Evolutionary conservation across 1,140 invertebrate species (phyloP), one percentile per base, ranked within the genome.

Genomic region (Pseudoatta argentina): DNA sequence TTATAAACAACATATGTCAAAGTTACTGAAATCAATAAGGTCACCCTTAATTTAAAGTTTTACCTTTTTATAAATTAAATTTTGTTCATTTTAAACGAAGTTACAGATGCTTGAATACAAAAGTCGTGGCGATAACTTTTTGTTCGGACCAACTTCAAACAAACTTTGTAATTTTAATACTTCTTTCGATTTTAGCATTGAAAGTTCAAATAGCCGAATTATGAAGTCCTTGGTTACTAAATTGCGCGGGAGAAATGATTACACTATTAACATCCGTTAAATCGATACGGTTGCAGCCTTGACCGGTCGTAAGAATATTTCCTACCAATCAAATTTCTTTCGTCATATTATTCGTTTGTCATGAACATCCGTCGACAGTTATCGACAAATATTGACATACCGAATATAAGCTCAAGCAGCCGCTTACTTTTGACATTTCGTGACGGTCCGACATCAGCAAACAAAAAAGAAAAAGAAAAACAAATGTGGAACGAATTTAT

Each of bases 241-340:
- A 18, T 30, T 10, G 21, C 77, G 44, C 34, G 10, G 16, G 39
- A 24, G 73, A 44, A 82, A 21, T 48, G 34, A 59, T 82, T 16
- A 21, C 14, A 71, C 57, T 82, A 61, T 82, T 30, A 82, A 82
- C 53, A 82, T 73, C 12, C n/a, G 39, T 51, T 24, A 82, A 59
- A 82, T 82, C 67, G 39, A 82, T 82, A 73, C 14, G 14, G 48
- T 27, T 34, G 48, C 73, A 59, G 44, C 78, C 77, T 88, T 88
- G 86, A 76, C 57, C 64, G 30, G 0, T 77, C 10, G 39, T 24
- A 71, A 85, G 14, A 72, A 81, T 34, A n/a, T 18, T 66, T 44
- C 2, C 63, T 24, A 53, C 14, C 30, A 30, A 44, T 27, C 34
- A 44, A 3, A 71, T 73, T 83, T 75, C 69, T 34, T 82, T 73